Base-by-base conservation (phyloP, 1,140 invertebrate genomes). In the Ctenoplectra terminalis region DNA sequence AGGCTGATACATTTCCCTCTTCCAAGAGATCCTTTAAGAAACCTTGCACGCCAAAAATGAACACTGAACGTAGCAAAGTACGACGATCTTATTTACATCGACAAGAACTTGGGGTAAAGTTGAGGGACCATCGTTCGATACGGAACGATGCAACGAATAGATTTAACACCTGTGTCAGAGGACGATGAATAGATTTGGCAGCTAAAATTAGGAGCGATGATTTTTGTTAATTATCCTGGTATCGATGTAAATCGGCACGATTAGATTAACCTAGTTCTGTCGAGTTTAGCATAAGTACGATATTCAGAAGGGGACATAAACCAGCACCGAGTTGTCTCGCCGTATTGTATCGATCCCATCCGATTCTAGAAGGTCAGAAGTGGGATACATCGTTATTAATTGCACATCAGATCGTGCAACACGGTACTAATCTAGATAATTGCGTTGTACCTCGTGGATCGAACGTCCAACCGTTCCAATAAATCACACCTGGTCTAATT, bases 321-420 rank as follows among this genome's bases (percentile, higher is more conserved):
- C 76, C 54, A 43, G n/a, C 56, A 2, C 20, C 20, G 29, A 71
- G 54, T 60, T 78, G 52, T 71, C 76, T 17, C 48, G 34, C 50
- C 58, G 77, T 76, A 46, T 54, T 29, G 26, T 85, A 86, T 84
- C 43, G 84, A 86, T 86, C 77, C 64, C 15, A 58, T 56, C 48
- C 79, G 67, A 84, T 71, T 46, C 50, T 46, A 23, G 23, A 81
- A 70, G 37, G 29, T 81, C 56, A 74, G 66, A 58, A 54, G 69
- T 67, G 75, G 73, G 46, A 77, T 73, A 71, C 69, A 54, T 71
- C 60, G 40, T 74, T 82, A 85, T 86, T 82, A 82, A 85, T 85
- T 78, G 63, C 54, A 60, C 46, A 40, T 81, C 71, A 56, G 37
- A 46, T 74, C 70, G 48, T 29, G 70, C 70, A 54, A 81, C 71